Base-by-base conservation (phyloP, 2,888 invertebrate species). In the Dynastes tityus region DNA sequence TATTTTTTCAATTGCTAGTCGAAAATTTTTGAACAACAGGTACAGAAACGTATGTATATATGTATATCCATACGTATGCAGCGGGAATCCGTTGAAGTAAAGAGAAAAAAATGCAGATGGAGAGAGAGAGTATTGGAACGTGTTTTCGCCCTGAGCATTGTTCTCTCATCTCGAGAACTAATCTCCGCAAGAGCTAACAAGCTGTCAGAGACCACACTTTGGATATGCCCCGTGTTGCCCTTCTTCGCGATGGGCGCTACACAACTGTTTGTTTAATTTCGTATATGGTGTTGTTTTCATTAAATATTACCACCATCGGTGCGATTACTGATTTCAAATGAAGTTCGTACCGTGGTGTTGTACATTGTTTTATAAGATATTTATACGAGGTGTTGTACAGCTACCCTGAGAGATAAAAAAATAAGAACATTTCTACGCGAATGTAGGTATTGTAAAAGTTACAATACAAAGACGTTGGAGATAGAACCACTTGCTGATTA, bases 111-210 rank as follows among this genome's bases (percentile, higher is more conserved):
- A 45, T 45, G 22, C 32, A 45, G 49, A 68, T 51, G 49, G 13
- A 45, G 13, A 49, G 13, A 49, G 22, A 61, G 73, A 61, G 61
- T 45, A 73, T 61, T 61, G 71, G 64, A 78, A 80, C 80, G 81
- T 81, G 81, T 79, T 80, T 78, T 80, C 76, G 80, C 81, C 80
- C 77, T 80, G 75, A 80, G 81, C 81, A 80, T 80, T 79, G 80
- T 80, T 80, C 82, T 80, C 79, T 75, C 81, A 81, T 81, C 81
- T 80, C 81, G 80, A 81, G 81, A 82, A 80, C 82, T 82, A 82
- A 82, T 82, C 82, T 82, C 82, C 80, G 82, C 81, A 80, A 77
- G 80, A 81, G 81, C 82, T 82, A 82, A 82, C 82, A 82, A 82
- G 82, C 82, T 82, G 82, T 82, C 82, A 82, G 82, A 80, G 82